Evolutionary conservation across 2,113 vertebrate genomes (phyloP).

Genomic region (Pseudorectes ferrugineus): DNA sequence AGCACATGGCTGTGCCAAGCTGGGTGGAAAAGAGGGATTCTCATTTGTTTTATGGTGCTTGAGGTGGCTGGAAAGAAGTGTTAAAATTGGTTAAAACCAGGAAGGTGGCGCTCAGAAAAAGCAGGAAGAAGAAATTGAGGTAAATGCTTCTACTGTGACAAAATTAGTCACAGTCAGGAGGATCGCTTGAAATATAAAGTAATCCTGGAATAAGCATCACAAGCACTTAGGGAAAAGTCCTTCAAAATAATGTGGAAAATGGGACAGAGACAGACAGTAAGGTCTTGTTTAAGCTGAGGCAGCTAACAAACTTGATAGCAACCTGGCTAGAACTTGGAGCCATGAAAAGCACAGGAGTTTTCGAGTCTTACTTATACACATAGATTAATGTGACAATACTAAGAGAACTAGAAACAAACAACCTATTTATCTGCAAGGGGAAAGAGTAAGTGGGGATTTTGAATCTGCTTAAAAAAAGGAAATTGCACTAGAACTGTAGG

Average conservation of each 20-base stretch:
- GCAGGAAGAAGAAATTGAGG: not conserved
- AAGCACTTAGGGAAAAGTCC: not conserved
- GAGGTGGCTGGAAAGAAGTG: not conserved
- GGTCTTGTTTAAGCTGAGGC: not conserved
- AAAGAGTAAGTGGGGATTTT: not conserved
- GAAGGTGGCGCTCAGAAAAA: not conserved
- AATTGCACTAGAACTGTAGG: not conserved
- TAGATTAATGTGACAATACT: not conserved
- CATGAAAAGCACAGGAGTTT: not conserved
- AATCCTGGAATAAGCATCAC: not conserved
- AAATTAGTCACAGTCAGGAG: not conserved
- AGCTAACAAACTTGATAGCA: not conserved
- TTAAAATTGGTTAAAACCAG: not conserved
- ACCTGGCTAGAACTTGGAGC: not conserved
- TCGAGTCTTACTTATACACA: not conserved
- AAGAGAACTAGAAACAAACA: not conserved
- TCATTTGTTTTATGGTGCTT: not conserved
- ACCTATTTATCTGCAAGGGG: not conserved
- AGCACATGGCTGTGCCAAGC: not conserved
- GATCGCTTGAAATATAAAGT: not conserved
- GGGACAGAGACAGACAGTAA: not conserved
- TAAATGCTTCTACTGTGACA: not conserved
- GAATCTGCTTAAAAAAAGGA: not conserved
- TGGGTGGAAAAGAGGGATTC: not conserved
- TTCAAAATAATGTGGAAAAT: not conserved